A percentile compares a stretch with the other conserved stretches of the same genome.
Conservation (phyloP, 2,888 invertebrate genomes). For the Lithodes maja region DNA sequence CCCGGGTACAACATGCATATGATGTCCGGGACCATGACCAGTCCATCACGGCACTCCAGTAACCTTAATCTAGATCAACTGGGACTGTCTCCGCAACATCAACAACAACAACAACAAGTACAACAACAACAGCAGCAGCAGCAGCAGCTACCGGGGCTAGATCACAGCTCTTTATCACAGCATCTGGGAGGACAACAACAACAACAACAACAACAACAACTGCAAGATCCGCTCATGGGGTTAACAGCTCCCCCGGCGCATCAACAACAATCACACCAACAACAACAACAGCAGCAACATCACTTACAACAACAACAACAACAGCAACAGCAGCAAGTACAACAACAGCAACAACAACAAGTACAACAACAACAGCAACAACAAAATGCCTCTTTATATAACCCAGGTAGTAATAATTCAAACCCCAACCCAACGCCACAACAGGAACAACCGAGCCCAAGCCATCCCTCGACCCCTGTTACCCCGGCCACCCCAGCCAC, state of each 20-base stretch:
- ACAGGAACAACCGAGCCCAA: conserved; percentile 24
- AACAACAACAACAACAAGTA: no score
- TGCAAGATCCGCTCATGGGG: conserved; percentile 2
- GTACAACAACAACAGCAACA: conserved; percentile 54
- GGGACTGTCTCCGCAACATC: conserved; percentile 29
- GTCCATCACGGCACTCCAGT: conserved; percentile 7
- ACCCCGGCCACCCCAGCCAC: conserved; percentile 43
- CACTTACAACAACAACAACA: conserved; percentile 6
- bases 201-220: no score
- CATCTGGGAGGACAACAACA: no score
- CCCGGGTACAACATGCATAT: conserved; percentile 53
- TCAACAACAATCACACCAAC: neutral
- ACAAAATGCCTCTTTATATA: no score
- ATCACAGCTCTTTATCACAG: no score
- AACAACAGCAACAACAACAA: conserved; percentile 57
- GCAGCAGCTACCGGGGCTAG: no score
- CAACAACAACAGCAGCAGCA: no score
- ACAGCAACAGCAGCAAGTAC: conserved; percentile 43
- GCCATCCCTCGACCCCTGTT: conserved; percentile 35
- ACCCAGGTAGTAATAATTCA: no score
- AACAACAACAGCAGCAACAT: conserved; percentile 11
- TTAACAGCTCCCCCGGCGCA: neutral
- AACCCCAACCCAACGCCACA: no score
- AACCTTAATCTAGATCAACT: neutral
- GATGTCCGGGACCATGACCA: neutral